phyloP scores from a whole-genome alignment of 2,888 invertebrate genomes.

The Megastigmus dorsalis region DNA sequence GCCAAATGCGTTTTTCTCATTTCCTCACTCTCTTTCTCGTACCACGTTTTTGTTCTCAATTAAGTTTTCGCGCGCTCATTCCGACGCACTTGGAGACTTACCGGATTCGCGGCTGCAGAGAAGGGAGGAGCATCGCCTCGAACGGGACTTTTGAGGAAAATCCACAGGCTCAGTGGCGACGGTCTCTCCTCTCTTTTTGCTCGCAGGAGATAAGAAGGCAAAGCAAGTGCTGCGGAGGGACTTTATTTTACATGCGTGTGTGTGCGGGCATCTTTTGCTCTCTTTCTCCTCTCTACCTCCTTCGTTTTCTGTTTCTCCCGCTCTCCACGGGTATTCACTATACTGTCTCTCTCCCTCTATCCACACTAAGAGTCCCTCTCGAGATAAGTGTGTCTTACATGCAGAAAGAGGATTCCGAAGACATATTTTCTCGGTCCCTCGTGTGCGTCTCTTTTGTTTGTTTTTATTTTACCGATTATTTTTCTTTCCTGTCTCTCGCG shows the following conservation, averaged over 20 bases:
- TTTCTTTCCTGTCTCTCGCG: neutral
- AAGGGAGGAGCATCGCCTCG: constrained; percentile 38
- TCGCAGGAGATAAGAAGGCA: constrained; percentile 19
- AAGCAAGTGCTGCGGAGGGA: constrained; percentile 2
- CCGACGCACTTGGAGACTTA: constrained; percentile 26
- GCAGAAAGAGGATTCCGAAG: neutral
- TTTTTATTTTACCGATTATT: neutral
- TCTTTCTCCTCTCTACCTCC: neutral
- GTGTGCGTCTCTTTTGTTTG: neutral
- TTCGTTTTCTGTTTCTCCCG: neutral
- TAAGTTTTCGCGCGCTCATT: neutral
- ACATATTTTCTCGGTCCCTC: neutral
- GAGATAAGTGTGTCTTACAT: neutral
- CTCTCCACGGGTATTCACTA: neutral
- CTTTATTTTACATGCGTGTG: constrained; percentile 11
- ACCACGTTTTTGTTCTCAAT: too few relatives aligned
- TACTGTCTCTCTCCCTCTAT: neutral
- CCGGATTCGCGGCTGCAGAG: constrained; percentile 33
- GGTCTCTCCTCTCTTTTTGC: constrained; percentile 12
- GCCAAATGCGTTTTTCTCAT: too few relatives aligned
- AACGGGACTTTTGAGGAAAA: constrained; percentile 48
- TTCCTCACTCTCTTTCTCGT: neutral
- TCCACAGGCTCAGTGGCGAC: constrained; percentile 32
- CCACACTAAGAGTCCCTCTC: neutral
- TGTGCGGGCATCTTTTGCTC: neutral